Percentiles rank a stretch among this genome's conserved stretches.
These are phyloP conservation scores for Apantesis nais DNA, from an alignment of 2,888 invertebrate genomes.

Conservation along the genomic window DNA sequence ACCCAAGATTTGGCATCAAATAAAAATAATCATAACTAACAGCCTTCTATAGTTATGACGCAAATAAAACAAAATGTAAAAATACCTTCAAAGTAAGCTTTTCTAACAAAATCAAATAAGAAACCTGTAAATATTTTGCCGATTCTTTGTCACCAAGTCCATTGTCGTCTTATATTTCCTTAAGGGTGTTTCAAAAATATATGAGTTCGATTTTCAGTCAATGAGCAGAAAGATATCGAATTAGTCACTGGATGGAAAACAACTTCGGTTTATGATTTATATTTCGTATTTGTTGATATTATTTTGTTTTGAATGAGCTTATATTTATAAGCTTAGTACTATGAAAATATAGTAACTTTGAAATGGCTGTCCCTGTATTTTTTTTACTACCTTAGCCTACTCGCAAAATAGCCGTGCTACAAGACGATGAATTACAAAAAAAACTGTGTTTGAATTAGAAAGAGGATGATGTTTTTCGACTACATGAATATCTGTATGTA, in stretches of 20 bases:
- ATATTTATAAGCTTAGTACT: not conserved
- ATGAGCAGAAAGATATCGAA: constrained; percentile 17
- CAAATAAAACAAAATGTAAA: constrained; percentile 6
- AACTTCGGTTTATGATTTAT: not conserved
- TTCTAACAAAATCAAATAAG: constrained; percentile 12
- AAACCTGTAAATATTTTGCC: constrained; percentile 11
- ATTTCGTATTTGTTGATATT: not conserved
- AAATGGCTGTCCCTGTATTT: not conserved
- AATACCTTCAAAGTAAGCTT: constrained; percentile 10
- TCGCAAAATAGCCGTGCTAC: not conserved
- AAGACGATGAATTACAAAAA: not conserved
- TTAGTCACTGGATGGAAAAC: constrained; percentile 8
- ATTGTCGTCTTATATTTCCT: constrained; percentile 13
- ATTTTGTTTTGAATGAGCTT: not conserved
- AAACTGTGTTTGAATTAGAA: not conserved
- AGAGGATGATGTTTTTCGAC: not conserved
- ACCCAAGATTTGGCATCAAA: not conserved
- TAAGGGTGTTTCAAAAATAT: constrained; percentile 11
- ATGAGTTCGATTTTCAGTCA: constrained; percentile 14
- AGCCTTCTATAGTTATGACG: not conserved
- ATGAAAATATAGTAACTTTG: not conserved
- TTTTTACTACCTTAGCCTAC: no score
- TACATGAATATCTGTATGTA: not conserved
- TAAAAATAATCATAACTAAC: not conserved
- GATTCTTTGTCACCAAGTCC: constrained; percentile 6